Percentiles rank a stretch among this genome's conserved stretches.
Conservation (phyloP, 2,888 invertebrate species). For the Scrobipalpa atriplicella region DNA sequence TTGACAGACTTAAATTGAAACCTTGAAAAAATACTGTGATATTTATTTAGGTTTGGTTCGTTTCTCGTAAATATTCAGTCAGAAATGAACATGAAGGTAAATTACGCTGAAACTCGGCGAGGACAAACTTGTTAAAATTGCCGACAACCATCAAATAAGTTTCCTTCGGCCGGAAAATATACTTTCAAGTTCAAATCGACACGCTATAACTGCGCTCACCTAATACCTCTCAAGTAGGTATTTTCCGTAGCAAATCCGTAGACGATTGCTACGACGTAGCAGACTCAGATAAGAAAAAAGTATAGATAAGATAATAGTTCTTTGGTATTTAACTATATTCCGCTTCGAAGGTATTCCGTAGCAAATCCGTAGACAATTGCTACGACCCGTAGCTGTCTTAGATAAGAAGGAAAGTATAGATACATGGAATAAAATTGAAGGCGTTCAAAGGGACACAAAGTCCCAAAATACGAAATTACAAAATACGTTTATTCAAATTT, state of each 20-base stretch:
- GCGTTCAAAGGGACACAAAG: no score
- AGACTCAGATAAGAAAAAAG: neutral
- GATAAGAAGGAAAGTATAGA: no score
- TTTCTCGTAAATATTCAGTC: no score
- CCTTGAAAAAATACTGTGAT: no score
- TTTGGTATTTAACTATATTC: no score
- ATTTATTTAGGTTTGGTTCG: neutral
- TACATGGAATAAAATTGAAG: no score
- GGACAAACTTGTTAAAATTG: constrained; percentile 4
- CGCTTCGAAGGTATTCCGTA: no score
- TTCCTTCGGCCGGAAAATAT: neutral
- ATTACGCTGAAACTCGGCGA: neutral
- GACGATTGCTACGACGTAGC: constrained; percentile 17
- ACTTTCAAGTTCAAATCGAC: constrained; percentile 5
- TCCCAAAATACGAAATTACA: no score
- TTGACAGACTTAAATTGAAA: no score
- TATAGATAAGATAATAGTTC: neutral
- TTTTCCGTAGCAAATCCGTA: constrained; percentile 16
- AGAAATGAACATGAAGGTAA: neutral
- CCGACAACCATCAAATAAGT: constrained; percentile 5
- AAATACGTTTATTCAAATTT: no score
- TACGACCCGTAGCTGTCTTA: no score
- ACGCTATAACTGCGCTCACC: neutral
- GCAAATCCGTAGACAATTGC: no score
- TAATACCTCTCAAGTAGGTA: neutral